phyloP scores from a whole-genome alignment of 1,140 invertebrate species.

The Leptinotarsa texana region DNA sequence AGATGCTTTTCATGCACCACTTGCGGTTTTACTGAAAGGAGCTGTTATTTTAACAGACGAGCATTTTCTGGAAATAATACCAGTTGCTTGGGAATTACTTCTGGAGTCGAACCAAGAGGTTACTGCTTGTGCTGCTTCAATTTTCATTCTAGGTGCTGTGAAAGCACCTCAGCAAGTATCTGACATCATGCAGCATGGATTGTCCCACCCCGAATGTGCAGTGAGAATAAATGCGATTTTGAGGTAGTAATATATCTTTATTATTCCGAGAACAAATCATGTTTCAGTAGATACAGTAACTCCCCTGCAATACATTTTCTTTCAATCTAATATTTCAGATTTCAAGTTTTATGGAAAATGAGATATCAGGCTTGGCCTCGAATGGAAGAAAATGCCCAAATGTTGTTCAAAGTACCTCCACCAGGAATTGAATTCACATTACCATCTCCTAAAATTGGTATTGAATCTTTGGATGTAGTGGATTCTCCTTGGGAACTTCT shows the following conservation, averaged over 20 bases:
- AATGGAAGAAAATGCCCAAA: constrained; percentile 96
- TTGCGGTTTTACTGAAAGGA: constrained; percentile 89
- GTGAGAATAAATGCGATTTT: constrained; percentile 79
- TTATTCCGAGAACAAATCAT: too few relatives aligned
- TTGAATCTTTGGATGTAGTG: constrained; percentile 90
- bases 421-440: constrained; percentile 98
- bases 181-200: constrained; percentile 83
- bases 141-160: constrained; percentile 91
- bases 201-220: constrained; percentile 80
- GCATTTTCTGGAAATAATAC: constrained; percentile 83
- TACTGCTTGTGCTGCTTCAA: constrained; percentile 78
- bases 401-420: constrained; percentile 95
- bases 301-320: too few relatives aligned
- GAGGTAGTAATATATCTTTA: constrained; percentile 60
- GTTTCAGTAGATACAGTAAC: too few relatives aligned
- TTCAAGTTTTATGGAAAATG: constrained; percentile 94
- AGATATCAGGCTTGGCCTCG: constrained; percentile 98
- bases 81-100: constrained; percentile 92
- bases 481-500: constrained; percentile 99
- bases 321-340: constrained; percentile 58
- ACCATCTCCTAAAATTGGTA: constrained; percentile 97
- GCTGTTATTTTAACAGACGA: constrained; percentile 88
- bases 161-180: constrained; percentile 85
- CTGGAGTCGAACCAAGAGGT: constrained; percentile 68
- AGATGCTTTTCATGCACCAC: constrained; percentile 86